Evolutionary conservation across 30 jellyfish, hydroid and myxozoan genomes (phyloP), one percentile per base, ranked within the genome.

Genomic region (Clytia hemisphaerica): DNA sequence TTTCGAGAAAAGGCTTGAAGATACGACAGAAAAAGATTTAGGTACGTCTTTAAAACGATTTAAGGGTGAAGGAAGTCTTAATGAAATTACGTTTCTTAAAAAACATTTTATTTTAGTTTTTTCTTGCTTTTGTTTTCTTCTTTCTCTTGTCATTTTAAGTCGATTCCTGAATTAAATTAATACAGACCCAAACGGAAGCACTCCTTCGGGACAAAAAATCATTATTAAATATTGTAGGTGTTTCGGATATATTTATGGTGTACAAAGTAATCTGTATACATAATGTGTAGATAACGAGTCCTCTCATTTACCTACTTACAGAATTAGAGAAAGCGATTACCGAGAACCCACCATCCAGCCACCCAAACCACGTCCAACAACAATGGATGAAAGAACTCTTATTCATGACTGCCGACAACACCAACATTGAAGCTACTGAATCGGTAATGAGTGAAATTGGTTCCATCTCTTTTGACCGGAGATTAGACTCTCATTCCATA

Each of bases 391-490:
- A 89, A 71, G 98, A 89, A 47, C 75, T 89, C 16, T 46, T 89
- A 37, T 55, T 89, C 27, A 78, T 89, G 37, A 89, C 98, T 5
- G 98, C 98, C 45, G 95, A 93, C 14, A 74, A 69, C 25, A 84
- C 73, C 7, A 81, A 85, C 36, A 69, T 89, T 42, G 84, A 79
- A 1, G 88, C 86, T 19, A 78, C 92, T 2, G 95, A 83, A 63
- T 89, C 98, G 12, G 57, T 89, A 19, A 53, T 81, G 74, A 89
- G 98, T 57, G 98, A 89, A 51, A 89, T 89, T 28, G 98, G 98
- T 18, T 89, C 98, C 58, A 63, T 79, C 16, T 58, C 83, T 70
- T 89, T 89, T 57, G 98, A 89, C 60, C 69, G 72, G 42, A 57
- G 95, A 45, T 58, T 80, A 6, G 98, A 81, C 29, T 58, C 84